phyloP scores from a whole-genome alignment of 2,113 vertebrate species.

The Psammodynastes pulverulentus region DNA sequence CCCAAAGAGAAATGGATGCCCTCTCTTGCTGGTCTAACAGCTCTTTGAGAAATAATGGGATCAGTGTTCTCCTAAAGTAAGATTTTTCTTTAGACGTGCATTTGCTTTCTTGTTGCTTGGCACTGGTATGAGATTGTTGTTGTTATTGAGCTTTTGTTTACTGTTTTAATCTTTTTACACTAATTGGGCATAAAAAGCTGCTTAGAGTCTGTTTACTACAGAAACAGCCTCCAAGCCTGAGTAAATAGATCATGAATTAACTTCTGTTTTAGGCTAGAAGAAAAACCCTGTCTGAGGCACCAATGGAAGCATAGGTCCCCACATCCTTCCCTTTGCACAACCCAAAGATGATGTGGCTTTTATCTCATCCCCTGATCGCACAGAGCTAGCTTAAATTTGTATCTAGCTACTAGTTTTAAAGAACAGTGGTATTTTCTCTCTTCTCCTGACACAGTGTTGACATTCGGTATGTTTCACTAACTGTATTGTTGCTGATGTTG shows the following conservation, averaged over 20 bases:
- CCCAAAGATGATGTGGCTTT: background rate
- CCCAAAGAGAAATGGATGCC: background rate
- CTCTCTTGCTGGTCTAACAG: background rate
- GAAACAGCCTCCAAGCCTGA: background rate
- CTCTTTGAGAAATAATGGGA: background rate
- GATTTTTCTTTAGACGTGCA: background rate
- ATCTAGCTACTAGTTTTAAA: background rate
- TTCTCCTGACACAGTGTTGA: background rate
- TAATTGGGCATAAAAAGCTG: background rate
- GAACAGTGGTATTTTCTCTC: background rate
- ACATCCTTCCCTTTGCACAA: background rate
- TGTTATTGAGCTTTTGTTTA: background rate
- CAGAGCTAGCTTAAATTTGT: background rate
- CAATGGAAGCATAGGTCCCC: background rate
- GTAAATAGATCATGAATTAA: background rate
- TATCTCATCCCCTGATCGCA: background rate
- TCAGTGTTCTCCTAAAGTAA: background rate
- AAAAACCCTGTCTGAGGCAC: background rate
- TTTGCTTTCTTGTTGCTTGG: background rate
- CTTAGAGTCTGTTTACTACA: background rate
- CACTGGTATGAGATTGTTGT: background rate
- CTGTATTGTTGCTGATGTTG: background rate
- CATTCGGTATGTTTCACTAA: background rate
- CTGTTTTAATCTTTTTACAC: background rate
- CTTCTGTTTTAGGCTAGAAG: background rate